A percentile compares a stretch with the other conserved stretches of the same genome.
These are phyloP conservation scores for Mesorhabditis spiculigera DNA, from an alignment of 2,888 invertebrate species.

Conservation along the genomic window DNA sequence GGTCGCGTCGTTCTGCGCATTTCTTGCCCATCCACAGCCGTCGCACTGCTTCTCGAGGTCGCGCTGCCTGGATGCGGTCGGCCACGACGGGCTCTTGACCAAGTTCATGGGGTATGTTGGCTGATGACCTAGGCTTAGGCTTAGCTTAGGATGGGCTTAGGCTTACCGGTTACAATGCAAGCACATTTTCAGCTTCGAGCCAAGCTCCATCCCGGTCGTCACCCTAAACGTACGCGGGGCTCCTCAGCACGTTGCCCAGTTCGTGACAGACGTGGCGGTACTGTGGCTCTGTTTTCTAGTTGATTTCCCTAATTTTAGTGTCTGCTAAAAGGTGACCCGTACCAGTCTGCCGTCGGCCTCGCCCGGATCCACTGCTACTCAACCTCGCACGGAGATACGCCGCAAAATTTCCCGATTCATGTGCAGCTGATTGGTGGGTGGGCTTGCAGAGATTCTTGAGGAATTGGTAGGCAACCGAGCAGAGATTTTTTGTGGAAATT, in stretches of 20 bases:
- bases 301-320: constrained; percentile 18
- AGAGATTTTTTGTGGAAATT: no score
- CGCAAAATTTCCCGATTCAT: neutral
- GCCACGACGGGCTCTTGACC: neutral
- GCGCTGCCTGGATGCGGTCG: neutral
- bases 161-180: no score
- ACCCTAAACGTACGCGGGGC: constrained; percentile 27
- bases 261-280: constrained; percentile 33
- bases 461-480: no score
- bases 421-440: constrained; percentile 9
- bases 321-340: constrained; percentile 23
- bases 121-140: no score
- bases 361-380: constrained; percentile 28
- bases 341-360: constrained; percentile 19
- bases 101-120: neutral
- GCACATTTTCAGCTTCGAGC: constrained; percentile 12
- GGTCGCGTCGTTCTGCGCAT: constrained; percentile 66
- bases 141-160: no score
- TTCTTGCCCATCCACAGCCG: neutral
- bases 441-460: no score
- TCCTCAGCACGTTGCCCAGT: constrained; percentile 31
- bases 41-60: neutral
- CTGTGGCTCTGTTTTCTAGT: constrained; percentile 6
- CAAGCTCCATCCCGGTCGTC: constrained; percentile 17
- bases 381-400: constrained; percentile 12